Evolutionary conservation across 2,113 vertebrate species (phyloP).

Genomic region (Tragulus kanchil): DNA sequence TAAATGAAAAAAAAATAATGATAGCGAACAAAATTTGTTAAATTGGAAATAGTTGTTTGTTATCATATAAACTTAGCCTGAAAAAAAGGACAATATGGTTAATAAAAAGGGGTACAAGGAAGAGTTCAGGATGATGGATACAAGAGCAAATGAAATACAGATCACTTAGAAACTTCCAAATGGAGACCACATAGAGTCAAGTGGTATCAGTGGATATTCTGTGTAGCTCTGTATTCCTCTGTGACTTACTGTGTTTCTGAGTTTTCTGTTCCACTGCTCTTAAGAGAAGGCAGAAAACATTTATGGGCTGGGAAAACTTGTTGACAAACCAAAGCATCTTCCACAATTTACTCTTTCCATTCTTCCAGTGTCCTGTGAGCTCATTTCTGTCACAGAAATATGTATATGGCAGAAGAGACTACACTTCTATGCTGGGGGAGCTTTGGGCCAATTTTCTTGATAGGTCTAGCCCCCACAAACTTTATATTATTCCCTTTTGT

Average conservation of each 20-base stretch:
- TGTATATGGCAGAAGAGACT: neutral
- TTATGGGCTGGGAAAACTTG: neutral
- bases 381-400: neutral
- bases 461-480: neutral
- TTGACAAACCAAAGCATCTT: neutral
- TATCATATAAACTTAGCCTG: neutral
- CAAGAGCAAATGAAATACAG: neutral
- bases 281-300: neutral
- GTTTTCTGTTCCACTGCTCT: neutral
- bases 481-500: neutral
- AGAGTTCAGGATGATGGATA: neutral
- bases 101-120: neutral
- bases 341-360: neutral
- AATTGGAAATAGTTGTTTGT: neutral
- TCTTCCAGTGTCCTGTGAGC: neutral
- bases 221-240: neutral
- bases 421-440: neutral
- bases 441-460: neutral
- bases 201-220: neutral
- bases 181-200: neutral
- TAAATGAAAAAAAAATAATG: neutral
- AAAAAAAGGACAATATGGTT: neutral
- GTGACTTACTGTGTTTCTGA: neutral
- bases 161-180: neutral
- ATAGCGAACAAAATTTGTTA: neutral